Evolutionary conservation across 2,888 invertebrate genomes (phyloP).

Genomic region (Brachycybe producta): DNA sequence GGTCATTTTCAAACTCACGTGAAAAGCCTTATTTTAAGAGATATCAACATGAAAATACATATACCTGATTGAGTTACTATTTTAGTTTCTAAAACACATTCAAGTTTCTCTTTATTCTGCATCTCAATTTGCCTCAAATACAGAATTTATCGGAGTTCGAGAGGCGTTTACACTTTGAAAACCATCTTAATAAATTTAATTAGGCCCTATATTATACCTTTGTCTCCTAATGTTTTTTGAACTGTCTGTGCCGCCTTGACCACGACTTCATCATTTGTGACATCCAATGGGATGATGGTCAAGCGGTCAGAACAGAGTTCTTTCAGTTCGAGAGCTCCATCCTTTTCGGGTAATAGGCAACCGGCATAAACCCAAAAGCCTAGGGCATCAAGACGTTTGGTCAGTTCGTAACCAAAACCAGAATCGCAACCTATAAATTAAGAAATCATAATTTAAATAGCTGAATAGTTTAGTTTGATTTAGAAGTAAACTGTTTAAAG

Average conservation of each 20-base stretch:
- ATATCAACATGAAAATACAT: too few species aligned
- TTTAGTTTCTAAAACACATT: too few species aligned
- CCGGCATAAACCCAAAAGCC: slow-evolving; percentile 35
- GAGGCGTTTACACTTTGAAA: too few species aligned
- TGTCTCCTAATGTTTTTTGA: slow-evolving; percentile 19
- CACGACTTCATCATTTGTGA: slow-evolving; percentile 30
- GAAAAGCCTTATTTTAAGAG: too few species aligned
- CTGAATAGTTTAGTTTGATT: too few species aligned
- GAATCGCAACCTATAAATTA: slow-evolving; percentile 27
- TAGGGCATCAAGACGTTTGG: slow-evolving; percentile 28
- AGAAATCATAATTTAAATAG: not conserved
- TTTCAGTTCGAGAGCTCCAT: slow-evolving; percentile 27
- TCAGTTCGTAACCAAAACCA: slow-evolving; percentile 33
- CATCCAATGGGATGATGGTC: slow-evolving; percentile 34
- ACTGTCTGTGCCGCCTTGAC: slow-evolving; percentile 24
- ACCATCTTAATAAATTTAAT: too few species aligned
- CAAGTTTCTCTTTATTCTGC: too few species aligned
- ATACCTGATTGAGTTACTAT: too few species aligned
- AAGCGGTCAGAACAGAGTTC: slow-evolving; percentile 26
- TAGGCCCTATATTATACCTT: too few species aligned
- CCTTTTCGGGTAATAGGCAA: slow-evolving; percentile 31
- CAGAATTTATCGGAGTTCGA: too few species aligned
- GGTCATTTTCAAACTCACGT: too few species aligned
- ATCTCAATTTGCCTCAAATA: too few species aligned
- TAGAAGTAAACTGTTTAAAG: not conserved